These are phyloP conservation scores for Actinernus sp. DNA, from an alignment of 92 coral and sea anemone genomes.

Conservation along the genomic window DNA sequence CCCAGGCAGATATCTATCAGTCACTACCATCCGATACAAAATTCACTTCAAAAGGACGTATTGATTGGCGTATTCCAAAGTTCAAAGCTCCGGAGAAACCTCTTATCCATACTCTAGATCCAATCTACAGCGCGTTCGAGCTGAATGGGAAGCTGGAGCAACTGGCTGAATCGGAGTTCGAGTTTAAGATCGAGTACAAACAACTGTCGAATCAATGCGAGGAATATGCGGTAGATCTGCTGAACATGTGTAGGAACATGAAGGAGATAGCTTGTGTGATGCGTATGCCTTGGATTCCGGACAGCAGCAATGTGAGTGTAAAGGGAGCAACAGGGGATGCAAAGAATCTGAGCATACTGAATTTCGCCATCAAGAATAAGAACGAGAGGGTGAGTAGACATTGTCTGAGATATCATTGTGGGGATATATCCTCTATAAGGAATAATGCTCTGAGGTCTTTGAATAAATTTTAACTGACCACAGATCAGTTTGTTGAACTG, in stretches of 20 bases:
- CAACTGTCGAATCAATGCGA: conserved; percentile 84
- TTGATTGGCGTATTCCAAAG: no score
- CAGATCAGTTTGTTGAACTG: no score
- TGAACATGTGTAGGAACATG: conserved; percentile 87
- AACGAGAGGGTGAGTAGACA: conserved; percentile 67
- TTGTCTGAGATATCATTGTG: no score
- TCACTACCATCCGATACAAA: no score
- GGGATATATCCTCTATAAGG: no score
- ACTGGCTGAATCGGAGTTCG: conserved; percentile 74
- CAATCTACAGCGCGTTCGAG: conserved; percentile 80
- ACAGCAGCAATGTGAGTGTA: conserved; percentile 16
- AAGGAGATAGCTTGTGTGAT: conserved; percentile 76
- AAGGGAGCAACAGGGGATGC: conserved; percentile 41
- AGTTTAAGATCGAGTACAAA: conserved; percentile 83
- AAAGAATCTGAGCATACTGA: conserved; percentile 66
- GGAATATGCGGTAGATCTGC: conserved; percentile 73
- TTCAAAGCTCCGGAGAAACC: no score
- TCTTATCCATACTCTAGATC: no score
- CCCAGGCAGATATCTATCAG: no score
- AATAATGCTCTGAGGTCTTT: no score
- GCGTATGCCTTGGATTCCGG: conserved; percentile 56
- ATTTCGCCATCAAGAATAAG: conserved; percentile 82
- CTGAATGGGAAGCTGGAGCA: conserved; percentile 74
- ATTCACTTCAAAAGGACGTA: no score
- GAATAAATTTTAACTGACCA: no score